Evolutionary conservation across 2,113 vertebrate species (phyloP).

Genomic region (Dinomys branickii): DNA sequence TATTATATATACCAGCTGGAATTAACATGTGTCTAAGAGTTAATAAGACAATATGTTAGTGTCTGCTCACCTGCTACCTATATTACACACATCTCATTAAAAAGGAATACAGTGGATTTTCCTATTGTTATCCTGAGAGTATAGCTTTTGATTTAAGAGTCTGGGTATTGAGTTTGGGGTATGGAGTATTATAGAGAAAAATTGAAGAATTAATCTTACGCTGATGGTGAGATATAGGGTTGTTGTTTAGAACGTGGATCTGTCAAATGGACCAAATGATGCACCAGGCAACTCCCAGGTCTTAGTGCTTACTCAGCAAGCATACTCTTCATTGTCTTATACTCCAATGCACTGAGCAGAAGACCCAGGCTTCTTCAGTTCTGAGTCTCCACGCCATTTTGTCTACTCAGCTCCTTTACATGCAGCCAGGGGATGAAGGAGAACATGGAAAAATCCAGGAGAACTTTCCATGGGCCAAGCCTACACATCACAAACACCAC

Average conservation of each 20-base stretch:
- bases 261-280: not conserved
- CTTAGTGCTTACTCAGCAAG: not conserved
- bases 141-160: not conserved
- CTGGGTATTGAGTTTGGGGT: not conserved
- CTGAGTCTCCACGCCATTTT: not conserved
- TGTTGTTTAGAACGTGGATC: not conserved
- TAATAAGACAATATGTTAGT: not conserved
- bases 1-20: not conserved
- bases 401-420: not conserved
- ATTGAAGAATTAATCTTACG: not conserved
- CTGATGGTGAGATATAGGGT: no score
- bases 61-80: not conserved
- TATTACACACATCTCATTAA: not conserved
- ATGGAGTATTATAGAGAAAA: not conserved
- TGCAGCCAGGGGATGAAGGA: not conserved
- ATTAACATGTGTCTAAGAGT: not conserved
- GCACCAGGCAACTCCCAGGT: not conserved
- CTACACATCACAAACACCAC: not conserved
- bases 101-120: not conserved
- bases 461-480: not conserved
- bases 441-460: not conserved
- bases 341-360: not conserved
- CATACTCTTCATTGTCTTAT: not conserved
- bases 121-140: not conserved
- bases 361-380: not conserved